Percentiles rank a stretch among this genome's conserved stretches.
Evolutionary conservation across 2,797 vertebrate genomes (phyloP).

Genomic region (Lagocephalus sceleratus): DNA sequence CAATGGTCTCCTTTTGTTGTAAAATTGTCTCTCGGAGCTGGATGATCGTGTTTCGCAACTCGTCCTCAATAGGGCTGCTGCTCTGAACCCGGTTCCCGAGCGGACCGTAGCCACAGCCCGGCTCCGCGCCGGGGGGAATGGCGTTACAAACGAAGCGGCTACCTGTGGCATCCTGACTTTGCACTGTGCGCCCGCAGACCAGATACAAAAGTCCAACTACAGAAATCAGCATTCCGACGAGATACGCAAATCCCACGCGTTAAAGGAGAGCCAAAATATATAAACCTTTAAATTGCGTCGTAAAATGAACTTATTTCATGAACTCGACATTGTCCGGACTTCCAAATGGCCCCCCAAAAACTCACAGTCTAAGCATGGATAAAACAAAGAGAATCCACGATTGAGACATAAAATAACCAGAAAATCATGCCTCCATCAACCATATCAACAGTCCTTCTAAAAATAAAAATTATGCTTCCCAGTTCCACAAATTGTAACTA

Average conservation of each 20-base stretch:
- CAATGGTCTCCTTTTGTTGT: slow-evolving; percentile 94
- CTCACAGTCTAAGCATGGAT: neutral
- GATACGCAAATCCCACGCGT: slow-evolving; percentile 11
- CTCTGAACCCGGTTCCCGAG: slow-evolving; percentile 78
- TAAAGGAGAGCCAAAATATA: neutral
- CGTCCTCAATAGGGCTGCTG: slow-evolving; percentile 84
- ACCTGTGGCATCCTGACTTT: slow-evolving; percentile 70
- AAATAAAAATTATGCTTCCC: slow-evolving; percentile 16
- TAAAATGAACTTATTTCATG: slow-evolving; percentile 35
- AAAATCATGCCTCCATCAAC: neutral
- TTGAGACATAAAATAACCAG: slow-evolving; percentile 1
- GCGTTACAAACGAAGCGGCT: slow-evolving; percentile 93
- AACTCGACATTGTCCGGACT: slow-evolving; percentile 5
- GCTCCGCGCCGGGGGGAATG: slow-evolving; percentile 80
- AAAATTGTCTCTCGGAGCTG: slow-evolving; percentile 94
- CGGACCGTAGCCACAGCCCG: slow-evolving; percentile 82
- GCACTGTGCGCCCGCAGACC: slow-evolving; percentile 54
- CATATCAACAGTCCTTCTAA: neutral
- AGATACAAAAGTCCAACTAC: slow-evolving; percentile 73
- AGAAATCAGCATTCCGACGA: slow-evolving; percentile 74
- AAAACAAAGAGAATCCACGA: slow-evolving; percentile 12
- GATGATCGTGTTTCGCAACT: slow-evolving; percentile 86
- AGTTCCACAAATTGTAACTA: neutral
- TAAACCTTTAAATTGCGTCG: neutral
- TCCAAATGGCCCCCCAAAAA: slow-evolving; percentile 17